Evolutionary conservation across 1,140 invertebrate species (phyloP), one percentile per base, ranked within the genome.

Genomic region (Brachionus rotundiformis): DNA sequence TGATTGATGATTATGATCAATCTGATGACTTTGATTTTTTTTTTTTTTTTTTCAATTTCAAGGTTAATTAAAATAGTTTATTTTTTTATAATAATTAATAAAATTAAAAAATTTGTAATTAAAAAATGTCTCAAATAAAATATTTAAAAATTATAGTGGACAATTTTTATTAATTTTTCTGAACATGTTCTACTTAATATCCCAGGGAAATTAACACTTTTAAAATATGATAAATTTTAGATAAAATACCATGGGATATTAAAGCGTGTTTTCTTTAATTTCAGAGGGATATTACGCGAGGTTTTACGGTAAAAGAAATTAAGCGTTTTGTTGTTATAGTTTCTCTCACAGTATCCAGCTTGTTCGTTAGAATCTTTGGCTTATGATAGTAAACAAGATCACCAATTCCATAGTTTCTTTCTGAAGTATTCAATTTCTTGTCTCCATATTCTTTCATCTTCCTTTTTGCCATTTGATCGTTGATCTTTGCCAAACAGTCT

Each of bases 301-400:
- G 39, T 11, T 11, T 11, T 41, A 41, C 39, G 7, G 39, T 41
- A 63, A 27, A 61, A 29, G 23, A n/a, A n/a, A n/a, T n/a, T n/a
- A n/a, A n/a, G n/a, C n/a, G n/a, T n/a, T n/a, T n/a, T n/a, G n/a
- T n/a, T 29, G 54, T 16, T 25, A 29, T 61, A 23, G 23, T 27
- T 61, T 61, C 54, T 61, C 54, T 61, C 23, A 61, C 54, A 61
- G 54, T 25, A 27, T 61, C 54, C 23, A 61, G 54, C 27, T 61
- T 61, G 27, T 61, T 61, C n/a, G 44, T 47, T 47, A 47, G 11
- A 47, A 47, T 47, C 44, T 47, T 47, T 47, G 44, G 44, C 44
- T 61, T 61, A 25, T 61, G 27, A 61, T 4, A 61, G 27, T 61
- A 61, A 29, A 61, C 54, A 61, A 61, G 27, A 61, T 61, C 54